Conservation (phyloP, 2,888 invertebrate genomes). For the Orthonychiurus folsomi region DNA sequence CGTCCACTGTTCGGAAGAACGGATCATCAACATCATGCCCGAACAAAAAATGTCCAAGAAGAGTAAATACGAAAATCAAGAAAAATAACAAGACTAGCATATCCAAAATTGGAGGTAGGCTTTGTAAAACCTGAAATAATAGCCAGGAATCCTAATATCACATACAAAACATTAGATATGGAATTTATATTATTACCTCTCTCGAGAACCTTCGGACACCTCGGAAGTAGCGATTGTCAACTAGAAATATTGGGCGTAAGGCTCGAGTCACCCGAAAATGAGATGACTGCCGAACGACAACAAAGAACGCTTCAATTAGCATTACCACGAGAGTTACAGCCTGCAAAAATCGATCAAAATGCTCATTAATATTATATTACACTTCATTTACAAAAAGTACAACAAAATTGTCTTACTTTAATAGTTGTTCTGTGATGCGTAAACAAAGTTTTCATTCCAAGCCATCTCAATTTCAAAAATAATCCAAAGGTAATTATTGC, state of each 20-base stretch:
- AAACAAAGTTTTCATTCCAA: constrained; percentile 71
- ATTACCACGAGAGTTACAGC: constrained; percentile 65
- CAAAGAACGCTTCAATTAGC: constrained; percentile 70
- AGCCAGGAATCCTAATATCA: no score
- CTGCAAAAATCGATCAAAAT: constrained; percentile 46
- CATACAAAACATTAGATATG: background rate
- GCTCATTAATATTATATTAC: background rate
- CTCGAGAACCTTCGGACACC: constrained; percentile 54
- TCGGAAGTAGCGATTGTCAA: constrained; percentile 74
- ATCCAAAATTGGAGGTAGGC: constrained; percentile 75
- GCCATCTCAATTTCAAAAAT: constrained; percentile 72
- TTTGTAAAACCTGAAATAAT: constrained; percentile 70
- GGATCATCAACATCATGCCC: constrained; percentile 61
- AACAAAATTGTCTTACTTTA: constrained; percentile 54
- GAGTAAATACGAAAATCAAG: constrained; percentile 71
- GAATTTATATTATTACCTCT: constrained; percentile 36
- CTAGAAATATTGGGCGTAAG: constrained; percentile 74
- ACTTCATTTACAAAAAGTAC: background rate
- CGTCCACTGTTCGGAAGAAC: constrained; percentile 67
- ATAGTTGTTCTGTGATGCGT: constrained; percentile 75
- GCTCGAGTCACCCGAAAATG: constrained; percentile 82
- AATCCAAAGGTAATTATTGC: constrained; percentile 68
- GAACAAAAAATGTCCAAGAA: constrained; percentile 73
- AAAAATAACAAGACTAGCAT: constrained; percentile 76
- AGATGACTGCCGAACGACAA: constrained; percentile 68